These are phyloP conservation scores for Brachionus asplanchnoidis DNA, from an alignment of 1,140 invertebrate species.

Conservation along the genomic window DNA sequence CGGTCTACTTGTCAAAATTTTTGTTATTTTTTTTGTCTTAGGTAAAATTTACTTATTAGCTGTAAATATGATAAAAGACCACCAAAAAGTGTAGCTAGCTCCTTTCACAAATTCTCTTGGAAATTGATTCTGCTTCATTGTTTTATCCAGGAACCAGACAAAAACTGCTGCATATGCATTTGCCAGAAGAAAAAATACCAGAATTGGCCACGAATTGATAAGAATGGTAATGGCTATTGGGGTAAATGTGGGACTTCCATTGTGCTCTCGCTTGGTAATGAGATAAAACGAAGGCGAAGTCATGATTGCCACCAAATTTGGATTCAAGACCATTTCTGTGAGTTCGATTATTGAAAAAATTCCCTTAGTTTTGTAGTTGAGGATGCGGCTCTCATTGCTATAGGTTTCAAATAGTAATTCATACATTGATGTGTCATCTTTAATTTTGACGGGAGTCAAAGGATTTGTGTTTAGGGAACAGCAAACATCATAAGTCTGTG, in stretches of 20 bases:
- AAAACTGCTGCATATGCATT: slow-evolving; percentile 34
- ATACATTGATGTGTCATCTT: neutral
- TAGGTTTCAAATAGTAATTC: neutral
- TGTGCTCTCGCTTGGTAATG: slow-evolving; percentile 28
- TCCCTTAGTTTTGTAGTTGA: neutral
- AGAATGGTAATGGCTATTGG: slow-evolving; percentile 38
- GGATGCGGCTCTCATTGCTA: neutral
- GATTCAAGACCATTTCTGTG: neutral
- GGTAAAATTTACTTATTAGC: neutral
- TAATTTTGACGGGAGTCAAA: neutral
- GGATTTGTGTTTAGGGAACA: neutral
- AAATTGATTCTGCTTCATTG: slow-evolving; percentile 20
- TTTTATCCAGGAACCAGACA: slow-evolving; percentile 16
- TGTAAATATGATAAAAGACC: slow-evolving; percentile 37
- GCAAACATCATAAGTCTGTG: slow-evolving; percentile 16
- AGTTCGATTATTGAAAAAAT: slow-evolving; percentile 24
- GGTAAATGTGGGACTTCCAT: slow-evolving; percentile 14
- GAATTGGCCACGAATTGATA: slow-evolving; percentile 14
- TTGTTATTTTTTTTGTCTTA: neutral
- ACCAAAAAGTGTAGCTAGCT: neutral
- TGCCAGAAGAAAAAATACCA: slow-evolving; percentile 15
- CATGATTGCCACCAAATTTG: neutral
- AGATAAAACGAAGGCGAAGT: slow-evolving; percentile 25
- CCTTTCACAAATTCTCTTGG: slow-evolving; percentile 32
- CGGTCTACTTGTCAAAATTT: too few relatives aligned